phyloP scores from a whole-genome alignment of 2,113 vertebrate genomes.

The Scopus umbretta region DNA sequence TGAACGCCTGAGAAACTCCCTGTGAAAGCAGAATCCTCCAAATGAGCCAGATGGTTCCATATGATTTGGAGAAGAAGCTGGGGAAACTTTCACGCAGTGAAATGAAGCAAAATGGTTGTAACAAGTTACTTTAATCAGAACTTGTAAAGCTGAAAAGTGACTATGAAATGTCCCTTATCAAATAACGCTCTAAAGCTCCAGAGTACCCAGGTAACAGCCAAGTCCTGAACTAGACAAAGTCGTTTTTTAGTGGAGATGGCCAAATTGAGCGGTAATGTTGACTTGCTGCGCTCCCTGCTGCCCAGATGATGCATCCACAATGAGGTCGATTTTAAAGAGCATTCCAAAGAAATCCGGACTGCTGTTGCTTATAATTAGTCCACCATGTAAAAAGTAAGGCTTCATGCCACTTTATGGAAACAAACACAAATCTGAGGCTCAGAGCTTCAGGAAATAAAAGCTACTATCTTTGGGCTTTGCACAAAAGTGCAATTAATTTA shows the following conservation, averaged over 20 bases:
- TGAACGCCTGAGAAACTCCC: slow-evolving; percentile 73
- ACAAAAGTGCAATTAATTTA: not conserved
- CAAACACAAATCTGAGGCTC: not conserved
- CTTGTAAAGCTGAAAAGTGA: not conserved
- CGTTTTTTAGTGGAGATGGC: not conserved
- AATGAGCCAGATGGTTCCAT: not conserved
- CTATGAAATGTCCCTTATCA: not conserved
- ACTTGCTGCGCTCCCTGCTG: slow-evolving; percentile 50
- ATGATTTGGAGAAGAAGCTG: not conserved
- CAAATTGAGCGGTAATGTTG: not conserved
- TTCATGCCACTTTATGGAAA: not conserved
- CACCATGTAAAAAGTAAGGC: not conserved
- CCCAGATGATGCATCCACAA: not conserved
- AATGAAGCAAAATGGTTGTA: not conserved
- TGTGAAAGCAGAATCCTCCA: slow-evolving; percentile 40
- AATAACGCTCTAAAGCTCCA: not conserved
- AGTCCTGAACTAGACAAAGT: not conserved
- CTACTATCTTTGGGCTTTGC: not conserved
- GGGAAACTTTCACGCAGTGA: not conserved
- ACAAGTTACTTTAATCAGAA: not conserved
- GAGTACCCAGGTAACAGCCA: not conserved
- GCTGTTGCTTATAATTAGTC: not conserved
- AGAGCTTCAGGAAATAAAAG: not conserved
- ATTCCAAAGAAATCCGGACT: not conserved
- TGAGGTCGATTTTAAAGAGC: not conserved